These are phyloP conservation scores for Piprites chloris DNA, from an alignment of 2,113 vertebrate species.

Conservation along the genomic window DNA sequence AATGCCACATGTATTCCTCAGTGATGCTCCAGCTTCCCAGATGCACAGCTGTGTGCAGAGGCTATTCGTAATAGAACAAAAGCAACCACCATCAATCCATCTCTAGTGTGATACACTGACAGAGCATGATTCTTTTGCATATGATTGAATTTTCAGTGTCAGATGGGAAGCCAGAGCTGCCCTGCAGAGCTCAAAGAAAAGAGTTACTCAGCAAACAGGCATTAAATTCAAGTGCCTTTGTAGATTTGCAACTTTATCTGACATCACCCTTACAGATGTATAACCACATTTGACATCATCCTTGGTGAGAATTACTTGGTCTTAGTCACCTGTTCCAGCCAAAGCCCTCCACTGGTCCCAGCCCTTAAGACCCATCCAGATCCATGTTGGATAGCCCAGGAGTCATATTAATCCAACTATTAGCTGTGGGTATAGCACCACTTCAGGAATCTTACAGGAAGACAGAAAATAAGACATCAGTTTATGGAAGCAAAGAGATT, in stretches of 20 bases:
- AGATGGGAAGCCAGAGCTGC: background rate
- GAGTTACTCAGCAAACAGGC: background rate
- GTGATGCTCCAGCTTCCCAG: background rate
- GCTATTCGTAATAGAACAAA: background rate
- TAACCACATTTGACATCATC: background rate
- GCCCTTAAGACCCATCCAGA: background rate
- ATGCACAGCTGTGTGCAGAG: background rate
- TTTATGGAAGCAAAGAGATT: background rate
- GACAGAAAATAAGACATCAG: background rate
- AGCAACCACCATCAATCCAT: background rate
- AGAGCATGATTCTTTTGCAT: background rate
- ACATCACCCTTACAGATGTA: background rate
- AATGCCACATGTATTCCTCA: background rate
- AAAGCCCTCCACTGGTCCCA: background rate
- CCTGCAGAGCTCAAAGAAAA: background rate
- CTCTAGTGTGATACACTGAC: background rate
- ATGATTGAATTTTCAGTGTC: background rate
- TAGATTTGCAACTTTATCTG: background rate
- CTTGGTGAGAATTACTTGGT: background rate
- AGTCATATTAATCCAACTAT: background rate
- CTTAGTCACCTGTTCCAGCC: background rate
- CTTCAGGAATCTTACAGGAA: background rate
- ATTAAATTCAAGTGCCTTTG: background rate
- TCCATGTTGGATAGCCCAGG: background rate
- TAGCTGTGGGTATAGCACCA: background rate